Base-by-base conservation (phyloP, 2,888 invertebrate species). In the Andrena camellia region DNA sequence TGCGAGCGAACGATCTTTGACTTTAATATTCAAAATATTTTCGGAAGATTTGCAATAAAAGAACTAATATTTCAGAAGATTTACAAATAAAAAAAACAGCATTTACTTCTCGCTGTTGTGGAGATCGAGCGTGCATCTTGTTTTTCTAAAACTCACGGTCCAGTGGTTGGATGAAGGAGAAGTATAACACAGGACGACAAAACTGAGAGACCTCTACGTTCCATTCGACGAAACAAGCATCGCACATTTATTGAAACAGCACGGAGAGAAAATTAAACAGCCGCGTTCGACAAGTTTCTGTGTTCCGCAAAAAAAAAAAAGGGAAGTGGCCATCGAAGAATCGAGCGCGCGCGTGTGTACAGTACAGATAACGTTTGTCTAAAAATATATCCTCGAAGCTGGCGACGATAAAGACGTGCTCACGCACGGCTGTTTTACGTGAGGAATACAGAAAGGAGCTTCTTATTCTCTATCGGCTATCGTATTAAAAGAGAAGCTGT, bases 341-440 rank as follows among this genome's bases (percentile, higher is more conserved):
- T 79, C 57, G 57, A 64, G 7, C 29, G 7, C 67, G 10, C 29
- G 2, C n/a, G 26, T 29, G 23, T 31, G 23, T 59, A 20, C 57
- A 10, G 54, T 74, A 80, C 48, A 75, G 71, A 82, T 77, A 73
- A 69, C 59, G 42, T 42, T 77, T 68, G 52, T 73, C 81, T 77
- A 83, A 83, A 83, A 77, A 83, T 83, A 81, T 77, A 81, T 81
- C 60, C 26, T 72, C 77, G 69, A 67, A 81, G 77, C 77, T 83
- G 72, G 72, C 72, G 72, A 64, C 70, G 60, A 76, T 79, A 66
- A 76, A 69, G 67, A 64, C 17, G 67, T 52, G 67, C 59, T 33
- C 33, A 23, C 20, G 52, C 66, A 52, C 69, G 35, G 60, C 48
- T 23, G 52, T 63, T 31, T 29, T 33, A 26, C 33, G 35, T 35